Evolutionary conservation across 2,797 vertebrate genomes (phyloP), one percentile per base, ranked within the genome.

Genomic region (Alosa sapidissima): DNA sequence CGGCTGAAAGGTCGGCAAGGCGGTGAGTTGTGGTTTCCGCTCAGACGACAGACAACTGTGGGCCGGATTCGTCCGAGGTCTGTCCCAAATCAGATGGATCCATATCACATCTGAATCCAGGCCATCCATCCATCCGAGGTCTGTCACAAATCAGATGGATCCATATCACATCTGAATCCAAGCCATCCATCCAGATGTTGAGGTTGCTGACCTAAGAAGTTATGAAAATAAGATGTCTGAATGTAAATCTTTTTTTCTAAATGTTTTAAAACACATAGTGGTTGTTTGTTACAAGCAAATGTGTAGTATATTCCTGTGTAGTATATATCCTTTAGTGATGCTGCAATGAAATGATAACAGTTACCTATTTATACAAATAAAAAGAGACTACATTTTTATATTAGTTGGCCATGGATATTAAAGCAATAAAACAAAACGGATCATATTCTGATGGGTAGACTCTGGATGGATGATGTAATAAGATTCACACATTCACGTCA

Each of bases 1-100:
- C 13, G 21, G 82, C 82, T 87, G 85, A 91, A 89, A 89, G 83
- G 85, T 88, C 86, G 89, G 75, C 16, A 81, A 82, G 83, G 41
- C 81, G 83, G 78, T 33, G 58, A 82, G 84, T 6, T 45, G 47
- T 55, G 65, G 47, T 9, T 24, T 65, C 28, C 24, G 6, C 60
- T 10, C 9, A 65, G n/a, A 14, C 28, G 5, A 28, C 62, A 14
- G 62, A 13, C 28, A 10, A 68, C 5, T 81, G 85, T 24, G 9
- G 60, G 14, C 49, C 24, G 6, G 13, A 52, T 13, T 49, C 68
- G 45, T 47, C 58, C 83, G 48, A 58, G 16, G n/a, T 83, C 47
- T 87, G 81, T 85, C 55, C 81, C 81, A 28, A 49, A 82, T 49
- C 52, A 68, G 36, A 86, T 83, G 86, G 86, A 86, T 78, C 86